Evolutionary conservation across 2,113 vertebrate species (phyloP), one percentile per base, ranked within the genome.

Genomic region (Panurus biarmicus): DNA sequence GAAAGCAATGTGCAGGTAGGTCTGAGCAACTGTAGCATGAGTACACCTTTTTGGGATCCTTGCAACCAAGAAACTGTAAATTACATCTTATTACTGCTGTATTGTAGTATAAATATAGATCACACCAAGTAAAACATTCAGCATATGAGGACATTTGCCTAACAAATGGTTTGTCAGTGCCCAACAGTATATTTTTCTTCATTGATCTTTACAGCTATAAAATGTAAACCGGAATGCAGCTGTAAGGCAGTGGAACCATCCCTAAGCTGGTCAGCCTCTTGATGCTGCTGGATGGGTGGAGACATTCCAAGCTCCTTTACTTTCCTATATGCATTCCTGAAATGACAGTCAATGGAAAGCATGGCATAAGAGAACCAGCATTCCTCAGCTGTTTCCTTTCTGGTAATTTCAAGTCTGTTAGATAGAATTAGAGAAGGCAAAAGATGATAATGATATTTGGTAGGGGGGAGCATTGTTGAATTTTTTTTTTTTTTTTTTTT

Each of bases 331-430:
- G 95, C 98, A 98, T 99, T 98, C 98, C 97, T 98, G 96, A 97
- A 97, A 98, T 98, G 98, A 97, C 97, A 97, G 96, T 97, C 92
- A 91, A 36, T 98, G 97, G 98, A 98, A 99, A 98, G 97, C 97
- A 85, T 98, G 97, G 97, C 97, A 97, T 98, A 97, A 97, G 96
- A 97, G 92, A 95, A 97, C 97, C 97, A 96, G 96, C 98, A 98
- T 98, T 98, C 98, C 98, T 98, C 98, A 99, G 98, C 98, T 99
- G 98, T 98, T 98, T 98, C 93, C 96, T 96, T 97, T 98, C 96
- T 96, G 97, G 96, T 94, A 81, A 79, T 95, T 90, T 96, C 77
- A 87, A 83, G 78, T 94, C 42, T 54, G 28, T 87, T 70, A 76
- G 54, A 15, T 44, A 90, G 60, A 87, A 61, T 54, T 44, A 19